Conservation (phyloP, 2,888 invertebrate genomes). For the Diogma glabrata region DNA sequence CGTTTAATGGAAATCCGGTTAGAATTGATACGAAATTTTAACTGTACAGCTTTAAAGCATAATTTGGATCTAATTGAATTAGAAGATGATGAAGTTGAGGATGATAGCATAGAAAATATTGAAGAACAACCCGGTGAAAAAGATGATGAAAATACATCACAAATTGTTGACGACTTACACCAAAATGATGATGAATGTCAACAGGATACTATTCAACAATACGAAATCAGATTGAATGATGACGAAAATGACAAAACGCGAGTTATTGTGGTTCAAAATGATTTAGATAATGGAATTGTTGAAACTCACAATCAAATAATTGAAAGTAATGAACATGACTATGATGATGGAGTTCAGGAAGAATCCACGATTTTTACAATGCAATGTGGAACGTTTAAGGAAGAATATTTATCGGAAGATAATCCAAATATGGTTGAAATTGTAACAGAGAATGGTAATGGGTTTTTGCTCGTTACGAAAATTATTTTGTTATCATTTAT, state of each 20-base stretch:
- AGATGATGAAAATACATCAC: constrained; percentile 18
- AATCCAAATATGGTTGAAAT: constrained; percentile 18
- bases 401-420: constrained; percentile 16
- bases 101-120: constrained; percentile 22
- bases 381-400: no score
- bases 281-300: background rate
- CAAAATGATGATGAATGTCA: background rate
- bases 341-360: no score
- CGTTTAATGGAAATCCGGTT: constrained; percentile 41
- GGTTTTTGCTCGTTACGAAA: no score
- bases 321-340: no score
- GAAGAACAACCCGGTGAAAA: constrained; percentile 19
- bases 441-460: constrained; percentile 16
- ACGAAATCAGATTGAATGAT: background rate
- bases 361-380: no score
- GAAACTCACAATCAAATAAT: no score
- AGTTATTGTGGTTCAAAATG: constrained; percentile 2
- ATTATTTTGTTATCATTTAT: background rate
- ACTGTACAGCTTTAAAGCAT: constrained; percentile 33
- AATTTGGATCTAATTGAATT: constrained; percentile 12
- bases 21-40: constrained; percentile 42
- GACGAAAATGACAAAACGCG: background rate
- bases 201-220: background rate
- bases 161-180: constrained; percentile 24
- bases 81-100: constrained; percentile 20